phyloP scores from a whole-genome alignment of 2,113 vertebrate genomes.

The Petrocephalus zakoni region DNA sequence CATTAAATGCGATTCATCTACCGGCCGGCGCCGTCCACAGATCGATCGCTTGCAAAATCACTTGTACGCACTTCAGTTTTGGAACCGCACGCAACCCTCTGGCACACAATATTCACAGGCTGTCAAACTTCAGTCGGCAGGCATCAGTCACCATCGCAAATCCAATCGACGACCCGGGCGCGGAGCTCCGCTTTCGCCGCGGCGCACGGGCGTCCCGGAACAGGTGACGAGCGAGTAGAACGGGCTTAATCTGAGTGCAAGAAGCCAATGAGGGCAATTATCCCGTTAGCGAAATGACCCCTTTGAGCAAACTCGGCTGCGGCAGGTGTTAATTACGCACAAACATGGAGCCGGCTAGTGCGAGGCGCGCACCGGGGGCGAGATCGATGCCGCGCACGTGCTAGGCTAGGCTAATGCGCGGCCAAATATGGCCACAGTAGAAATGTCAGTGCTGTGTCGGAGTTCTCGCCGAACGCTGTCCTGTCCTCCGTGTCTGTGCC shows the following conservation, averaged over 20 bases:
- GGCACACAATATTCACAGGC: neutral
- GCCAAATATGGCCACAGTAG: constrained; percentile 51
- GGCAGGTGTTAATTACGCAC: constrained; percentile 50
- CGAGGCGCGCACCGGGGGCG: constrained; percentile 40
- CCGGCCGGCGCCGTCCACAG: neutral
- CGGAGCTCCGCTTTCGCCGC: neutral
- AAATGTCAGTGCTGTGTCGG: constrained; percentile 49
- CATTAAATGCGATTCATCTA: neutral
- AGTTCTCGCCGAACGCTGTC: neutral
- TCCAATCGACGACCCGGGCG: too few relatives aligned
- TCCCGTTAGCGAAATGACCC: neutral
- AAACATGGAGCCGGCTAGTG: constrained; percentile 45
- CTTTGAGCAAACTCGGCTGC: constrained; percentile 21
- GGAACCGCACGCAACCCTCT: neutral
- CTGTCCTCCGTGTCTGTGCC: constrained; percentile 31
- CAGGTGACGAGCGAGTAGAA: neutral
- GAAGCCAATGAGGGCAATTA: neutral
- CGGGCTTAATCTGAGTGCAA: neutral
- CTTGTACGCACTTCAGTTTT: neutral
- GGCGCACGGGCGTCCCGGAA: neutral
- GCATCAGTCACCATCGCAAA: neutral
- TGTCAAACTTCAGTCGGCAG: neutral
- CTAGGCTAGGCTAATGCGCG: constrained; percentile 43
- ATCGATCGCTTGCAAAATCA: neutral
- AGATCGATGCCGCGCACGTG: constrained; percentile 57